Conservation (phyloP, 2,113 vertebrate species). For the Megaceryle maxima region DNA sequence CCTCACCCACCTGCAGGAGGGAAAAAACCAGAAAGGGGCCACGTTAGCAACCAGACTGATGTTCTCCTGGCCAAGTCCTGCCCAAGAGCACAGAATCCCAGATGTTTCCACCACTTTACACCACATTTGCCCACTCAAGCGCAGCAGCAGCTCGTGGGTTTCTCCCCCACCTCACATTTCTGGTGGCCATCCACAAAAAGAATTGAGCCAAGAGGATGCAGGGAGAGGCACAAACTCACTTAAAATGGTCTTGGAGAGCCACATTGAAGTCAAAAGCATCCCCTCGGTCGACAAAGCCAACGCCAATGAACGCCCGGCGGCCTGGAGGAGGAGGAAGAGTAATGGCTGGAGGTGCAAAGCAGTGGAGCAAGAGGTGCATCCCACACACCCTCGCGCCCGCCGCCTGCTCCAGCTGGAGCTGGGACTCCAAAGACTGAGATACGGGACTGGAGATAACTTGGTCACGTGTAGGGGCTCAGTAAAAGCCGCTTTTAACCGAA, state of each 20-base stretch:
- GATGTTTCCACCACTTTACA: neutral
- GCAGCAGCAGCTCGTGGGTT: neutral
- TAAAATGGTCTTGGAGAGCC: conserved; percentile 96
- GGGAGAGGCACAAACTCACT: conserved; percentile 79
- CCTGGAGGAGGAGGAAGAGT: conserved; percentile 68
- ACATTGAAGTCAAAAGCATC: conserved; percentile 98
- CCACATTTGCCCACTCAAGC: neutral
- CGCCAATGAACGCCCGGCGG: conserved; percentile 91
- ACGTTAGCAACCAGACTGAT: fast-evolving
- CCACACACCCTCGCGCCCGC: neutral
- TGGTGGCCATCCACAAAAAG: fast-evolving
- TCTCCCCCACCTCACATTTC: neutral
- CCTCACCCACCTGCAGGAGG: conserved; percentile 87
- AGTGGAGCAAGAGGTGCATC: fast-evolving
- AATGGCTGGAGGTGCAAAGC: neutral
- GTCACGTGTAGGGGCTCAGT: fast-evolving
- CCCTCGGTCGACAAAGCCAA: conserved; percentile 92
- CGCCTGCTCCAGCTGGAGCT: neutral
- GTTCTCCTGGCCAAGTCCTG: neutral
- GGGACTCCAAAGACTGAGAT: neutral
- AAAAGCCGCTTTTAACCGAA: neutral
- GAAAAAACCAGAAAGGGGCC: neutral
- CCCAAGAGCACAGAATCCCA: neutral
- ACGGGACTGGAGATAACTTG: fast-evolving
- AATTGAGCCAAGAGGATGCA: neutral